These are phyloP conservation scores for Trichogramma evanescens DNA, from an alignment of 2,888 invertebrate species.

Conservation along the genomic window DNA sequence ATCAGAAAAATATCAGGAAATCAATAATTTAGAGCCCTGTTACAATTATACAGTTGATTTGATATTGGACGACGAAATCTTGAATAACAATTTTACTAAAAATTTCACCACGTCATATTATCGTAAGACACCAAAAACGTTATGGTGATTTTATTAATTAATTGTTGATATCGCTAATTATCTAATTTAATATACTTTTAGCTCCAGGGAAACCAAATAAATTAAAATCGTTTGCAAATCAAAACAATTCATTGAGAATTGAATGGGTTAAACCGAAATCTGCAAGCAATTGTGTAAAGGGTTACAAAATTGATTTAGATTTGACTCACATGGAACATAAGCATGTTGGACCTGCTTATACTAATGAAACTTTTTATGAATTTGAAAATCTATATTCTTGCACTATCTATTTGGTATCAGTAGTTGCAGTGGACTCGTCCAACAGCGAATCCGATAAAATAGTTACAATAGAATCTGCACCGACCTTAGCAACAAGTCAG, in stretches of 20 bases:
- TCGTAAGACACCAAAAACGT: slow-evolving; percentile 23
- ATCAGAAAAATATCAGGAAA: slow-evolving; percentile 7
- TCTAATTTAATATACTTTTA: slow-evolving; percentile 10
- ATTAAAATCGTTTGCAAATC: slow-evolving; percentile 8
- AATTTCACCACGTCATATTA: slow-evolving; percentile 27
- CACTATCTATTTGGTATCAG: slow-evolving; percentile 25
- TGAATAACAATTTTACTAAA: too few species aligned
- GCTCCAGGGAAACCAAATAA: slow-evolving; percentile 26
- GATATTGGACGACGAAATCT: too few species aligned
- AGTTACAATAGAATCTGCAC: slow-evolving; percentile 2
- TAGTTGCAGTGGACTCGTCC: slow-evolving; percentile 27
- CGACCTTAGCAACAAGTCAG: slow-evolving; percentile 7
- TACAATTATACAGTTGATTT: slow-evolving; percentile 19
- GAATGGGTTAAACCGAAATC: slow-evolving; percentile 30
- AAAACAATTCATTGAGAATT: slow-evolving; percentile 25
- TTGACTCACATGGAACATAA: slow-evolving; percentile 12
- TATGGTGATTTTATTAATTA: background rate
- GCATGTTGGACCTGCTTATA: background rate
- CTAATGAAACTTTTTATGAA: slow-evolving; percentile 19
- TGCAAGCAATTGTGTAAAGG: slow-evolving; percentile 29
- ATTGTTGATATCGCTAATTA: background rate
- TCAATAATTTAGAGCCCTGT: slow-evolving; percentile 27
- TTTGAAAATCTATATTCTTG: slow-evolving; percentile 31
- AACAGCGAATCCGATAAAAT: slow-evolving; percentile 19
- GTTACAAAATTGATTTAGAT: slow-evolving; percentile 29